Evolutionary conservation across 2,797 vertebrate genomes (phyloP).

Genomic region (Sebastolobus altivelis): DNA sequence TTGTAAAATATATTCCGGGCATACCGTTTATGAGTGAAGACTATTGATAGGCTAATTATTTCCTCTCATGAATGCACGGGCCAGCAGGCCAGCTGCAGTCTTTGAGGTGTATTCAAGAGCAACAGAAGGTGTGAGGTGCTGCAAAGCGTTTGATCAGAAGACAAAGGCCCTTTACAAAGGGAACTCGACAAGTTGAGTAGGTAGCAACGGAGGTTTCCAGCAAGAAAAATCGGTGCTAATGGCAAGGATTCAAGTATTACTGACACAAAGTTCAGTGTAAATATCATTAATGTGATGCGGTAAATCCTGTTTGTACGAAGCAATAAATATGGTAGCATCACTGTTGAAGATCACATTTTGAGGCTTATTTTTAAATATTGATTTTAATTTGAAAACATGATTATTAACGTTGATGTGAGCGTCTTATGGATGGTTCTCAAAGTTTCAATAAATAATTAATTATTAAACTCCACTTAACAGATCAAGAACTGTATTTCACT

Average conservation of each 20-base stretch:
- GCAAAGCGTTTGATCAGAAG: neutral
- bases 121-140: neutral
- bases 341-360: neutral
- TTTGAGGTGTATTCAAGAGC: slow-evolving; percentile 23
- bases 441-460: neutral
- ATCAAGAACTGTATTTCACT: neutral
- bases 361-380: neutral
- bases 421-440: neutral
- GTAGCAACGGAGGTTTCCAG: neutral
- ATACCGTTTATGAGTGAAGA: neutral
- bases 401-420: neutral
- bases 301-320: neutral
- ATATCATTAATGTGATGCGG: neutral
- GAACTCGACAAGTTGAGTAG: neutral
- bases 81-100: neutral
- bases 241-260: neutral
- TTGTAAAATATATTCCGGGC: neutral
- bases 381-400: neutral
- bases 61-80: neutral
- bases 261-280: neutral
- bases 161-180: neutral
- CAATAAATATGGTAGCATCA: neutral
- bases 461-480: neutral
- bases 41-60: neutral
- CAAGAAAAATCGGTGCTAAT: neutral